Percentiles rank a stretch among this genome's conserved stretches.
phyloP scores from a whole-genome alignment of 2,113 vertebrate species.

The Ursus arctos region DNA sequence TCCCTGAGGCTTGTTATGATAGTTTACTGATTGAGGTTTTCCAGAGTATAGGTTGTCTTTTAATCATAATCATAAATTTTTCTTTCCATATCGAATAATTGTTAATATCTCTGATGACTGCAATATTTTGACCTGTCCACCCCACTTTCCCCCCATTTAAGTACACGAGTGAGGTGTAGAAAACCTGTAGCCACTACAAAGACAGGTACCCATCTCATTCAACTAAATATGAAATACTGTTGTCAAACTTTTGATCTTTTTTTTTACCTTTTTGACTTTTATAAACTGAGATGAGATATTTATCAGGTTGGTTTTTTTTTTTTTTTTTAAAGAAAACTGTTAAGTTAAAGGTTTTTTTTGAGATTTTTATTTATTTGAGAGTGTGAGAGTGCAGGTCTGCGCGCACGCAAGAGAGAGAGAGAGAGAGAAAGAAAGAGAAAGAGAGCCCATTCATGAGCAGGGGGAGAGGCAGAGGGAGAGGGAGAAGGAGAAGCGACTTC shows the following conservation, averaged over 20 bases:
- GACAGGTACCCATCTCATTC: background rate
- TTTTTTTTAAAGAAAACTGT: background rate
- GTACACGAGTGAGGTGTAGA: background rate
- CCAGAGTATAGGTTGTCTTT: background rate
- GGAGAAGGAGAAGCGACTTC: too few relatives aligned
- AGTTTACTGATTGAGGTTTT: background rate
- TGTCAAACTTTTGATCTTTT: background rate
- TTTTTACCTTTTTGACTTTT: background rate
- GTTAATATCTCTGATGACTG: background rate
- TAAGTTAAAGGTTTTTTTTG: background rate
- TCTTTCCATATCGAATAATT: conserved; percentile 23
- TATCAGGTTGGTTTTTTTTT: background rate
- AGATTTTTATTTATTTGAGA: too few relatives aligned
- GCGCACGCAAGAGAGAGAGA: too few relatives aligned
- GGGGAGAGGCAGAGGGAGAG: too few relatives aligned
- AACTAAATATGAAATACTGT: background rate
- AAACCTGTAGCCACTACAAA: background rate
- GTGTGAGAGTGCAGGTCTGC: too few relatives aligned
- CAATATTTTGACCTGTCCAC: background rate
- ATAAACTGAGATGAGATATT: background rate
- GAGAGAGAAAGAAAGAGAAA: too few relatives aligned
- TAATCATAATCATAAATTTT: background rate
- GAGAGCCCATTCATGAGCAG: too few relatives aligned
- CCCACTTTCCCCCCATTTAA: background rate
- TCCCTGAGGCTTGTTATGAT: background rate